These are phyloP conservation scores for Nomia melanderi DNA, from an alignment of 1,140 invertebrate genomes.

Conservation along the genomic window DNA sequence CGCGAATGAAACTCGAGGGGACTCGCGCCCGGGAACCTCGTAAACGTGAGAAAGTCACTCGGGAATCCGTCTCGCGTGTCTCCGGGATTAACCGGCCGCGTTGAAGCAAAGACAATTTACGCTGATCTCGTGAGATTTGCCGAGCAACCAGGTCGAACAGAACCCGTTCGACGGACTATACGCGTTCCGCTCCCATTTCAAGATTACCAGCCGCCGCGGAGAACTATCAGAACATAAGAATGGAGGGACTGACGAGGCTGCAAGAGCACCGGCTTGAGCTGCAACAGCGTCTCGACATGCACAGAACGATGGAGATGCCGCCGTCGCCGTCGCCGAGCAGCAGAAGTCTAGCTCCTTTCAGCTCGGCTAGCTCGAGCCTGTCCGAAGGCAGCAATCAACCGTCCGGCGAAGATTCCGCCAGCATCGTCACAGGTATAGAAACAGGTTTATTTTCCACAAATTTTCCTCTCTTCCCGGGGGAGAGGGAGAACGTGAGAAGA, in stretches of 20 bases:
- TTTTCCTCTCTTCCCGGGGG: background rate
- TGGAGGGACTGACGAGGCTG: conserved; percentile 79
- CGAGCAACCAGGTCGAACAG: conserved; percentile 15
- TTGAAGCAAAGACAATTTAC: conserved; percentile 76
- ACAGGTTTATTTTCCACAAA: conserved; percentile 54
- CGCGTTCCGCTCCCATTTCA: conserved; percentile 71
- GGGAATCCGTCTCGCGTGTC: background rate
- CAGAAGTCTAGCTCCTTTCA: conserved; percentile 90
- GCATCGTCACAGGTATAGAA: conserved; percentile 92
- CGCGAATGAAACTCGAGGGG: background rate
- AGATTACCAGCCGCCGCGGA: conserved; percentile 76
- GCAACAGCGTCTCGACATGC: conserved; percentile 78
- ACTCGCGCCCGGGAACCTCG: too few species aligned
- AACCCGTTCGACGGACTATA: conserved; percentile 11
- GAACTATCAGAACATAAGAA: conserved; percentile 80
- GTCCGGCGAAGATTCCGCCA: conserved; percentile 90
- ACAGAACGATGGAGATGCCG: conserved; percentile 82
- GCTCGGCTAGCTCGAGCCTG: conserved; percentile 92
- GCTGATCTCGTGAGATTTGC: conserved; percentile 65
- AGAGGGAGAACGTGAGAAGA: background rate
- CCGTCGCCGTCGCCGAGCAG: conserved; percentile 93
- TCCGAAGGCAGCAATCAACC: conserved; percentile 89
- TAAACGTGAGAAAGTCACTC: background rate
- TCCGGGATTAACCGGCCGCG: background rate
- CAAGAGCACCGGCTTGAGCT: conserved; percentile 79